These are phyloP conservation scores for Eulithis prunata DNA, from an alignment of 2,888 invertebrate genomes.

Conservation along the genomic window DNA sequence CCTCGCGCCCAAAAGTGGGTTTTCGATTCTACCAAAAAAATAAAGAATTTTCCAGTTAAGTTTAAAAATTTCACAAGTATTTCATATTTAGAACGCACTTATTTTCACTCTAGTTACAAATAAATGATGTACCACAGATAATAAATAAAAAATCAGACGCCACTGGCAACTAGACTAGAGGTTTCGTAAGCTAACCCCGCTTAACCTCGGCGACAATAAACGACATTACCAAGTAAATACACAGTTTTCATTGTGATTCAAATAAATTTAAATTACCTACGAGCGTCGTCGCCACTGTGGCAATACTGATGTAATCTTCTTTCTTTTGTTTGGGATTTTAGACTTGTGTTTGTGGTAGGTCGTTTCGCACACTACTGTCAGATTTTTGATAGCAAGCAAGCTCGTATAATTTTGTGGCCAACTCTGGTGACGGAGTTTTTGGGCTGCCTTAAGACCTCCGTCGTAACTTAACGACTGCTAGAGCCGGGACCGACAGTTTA, in stretches of 20 bases:
- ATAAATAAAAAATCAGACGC: conserved; percentile 21
- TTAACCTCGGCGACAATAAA: conserved; percentile 69
- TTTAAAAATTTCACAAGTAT: no score
- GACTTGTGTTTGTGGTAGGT: conserved; percentile 57
- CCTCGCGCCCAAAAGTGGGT: no score
- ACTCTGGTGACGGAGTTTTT: no score
- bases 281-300: conserved; percentile 55
- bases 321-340: conserved; percentile 35
- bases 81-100: no score
- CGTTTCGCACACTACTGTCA: conserved; percentile 54
- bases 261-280: conserved; percentile 76
- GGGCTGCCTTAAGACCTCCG: no score
- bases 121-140: conserved; percentile 2
- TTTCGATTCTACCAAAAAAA: no score
- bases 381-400: conserved; percentile 26
- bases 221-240: conserved; percentile 75
- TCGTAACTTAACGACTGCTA: no score
- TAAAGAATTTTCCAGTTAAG: no score
- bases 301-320: conserved; percentile 51
- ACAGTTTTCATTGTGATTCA: conserved; percentile 74
- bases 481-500: no score
- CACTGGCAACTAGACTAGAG: conserved; percentile 33
- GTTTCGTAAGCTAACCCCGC: conserved; percentile 73
- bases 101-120: no score
- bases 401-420: neutral